These are phyloP conservation scores for Drosophila hydei DNA, from an alignment of 1,140 invertebrate species.

Conservation along the genomic window DNA sequence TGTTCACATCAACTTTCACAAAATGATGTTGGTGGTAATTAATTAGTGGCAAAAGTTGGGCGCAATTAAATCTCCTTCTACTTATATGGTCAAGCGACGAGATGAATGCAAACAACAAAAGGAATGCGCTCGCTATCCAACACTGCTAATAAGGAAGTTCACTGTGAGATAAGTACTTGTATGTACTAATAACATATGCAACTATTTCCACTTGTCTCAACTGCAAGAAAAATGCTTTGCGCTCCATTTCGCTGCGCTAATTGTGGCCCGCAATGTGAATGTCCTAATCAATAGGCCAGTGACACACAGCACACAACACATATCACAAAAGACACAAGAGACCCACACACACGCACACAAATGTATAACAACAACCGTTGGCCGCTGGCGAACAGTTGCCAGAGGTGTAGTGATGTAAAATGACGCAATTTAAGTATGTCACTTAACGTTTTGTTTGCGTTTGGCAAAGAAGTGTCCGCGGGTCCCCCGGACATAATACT, in stretches of 20 bases:
- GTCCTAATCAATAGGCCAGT: constrained; percentile 73
- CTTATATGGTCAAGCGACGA: constrained; percentile 47
- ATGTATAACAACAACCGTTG: constrained; percentile 43
- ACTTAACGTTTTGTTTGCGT: constrained; percentile 36
- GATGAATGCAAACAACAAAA: constrained; percentile 6
- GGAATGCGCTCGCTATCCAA: constrained; percentile 8
- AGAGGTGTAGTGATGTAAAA: constrained; percentile 55
- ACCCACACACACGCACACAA: too few species aligned
- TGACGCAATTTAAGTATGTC: constrained; percentile 77
- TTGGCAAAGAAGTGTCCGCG: constrained; percentile 44
- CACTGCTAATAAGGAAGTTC: constrained; percentile 52
- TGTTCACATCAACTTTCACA: constrained; percentile 74
- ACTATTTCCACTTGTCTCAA: constrained; percentile 24
- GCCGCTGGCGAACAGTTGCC: constrained; percentile 18
- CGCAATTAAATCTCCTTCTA: constrained; percentile 49
- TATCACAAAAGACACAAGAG: constrained; percentile 1
- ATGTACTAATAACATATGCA: constrained; percentile 34
- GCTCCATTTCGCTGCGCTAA: constrained; percentile 47
- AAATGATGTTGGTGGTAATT: constrained; percentile 53
- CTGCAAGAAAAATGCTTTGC: constrained; percentile 39
- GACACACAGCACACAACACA: constrained; percentile 45
- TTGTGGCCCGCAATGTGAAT: constrained; percentile 61
- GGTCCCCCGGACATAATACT: constrained; percentile 43
- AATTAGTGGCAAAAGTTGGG: constrained; percentile 65
- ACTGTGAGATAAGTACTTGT: constrained; percentile 12